phyloP scores from a whole-genome alignment of 2,888 invertebrate species.

The Drosophila birchii region DNA sequence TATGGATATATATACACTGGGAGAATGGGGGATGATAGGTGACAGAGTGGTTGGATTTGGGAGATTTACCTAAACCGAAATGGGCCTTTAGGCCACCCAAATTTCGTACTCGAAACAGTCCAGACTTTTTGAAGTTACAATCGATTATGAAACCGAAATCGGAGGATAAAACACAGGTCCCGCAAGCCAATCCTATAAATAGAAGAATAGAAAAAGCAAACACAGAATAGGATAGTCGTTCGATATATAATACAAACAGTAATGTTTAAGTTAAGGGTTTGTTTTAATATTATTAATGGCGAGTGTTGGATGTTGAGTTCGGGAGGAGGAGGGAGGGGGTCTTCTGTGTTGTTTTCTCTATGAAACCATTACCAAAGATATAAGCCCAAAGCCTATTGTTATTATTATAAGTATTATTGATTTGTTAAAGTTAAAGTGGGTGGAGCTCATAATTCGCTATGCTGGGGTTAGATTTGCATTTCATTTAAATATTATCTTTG shows the following conservation, averaged over 20 bases:
- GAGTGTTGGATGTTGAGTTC: background rate
- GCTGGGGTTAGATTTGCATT: conserved; percentile 16
- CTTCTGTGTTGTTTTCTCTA: conserved; percentile 54
- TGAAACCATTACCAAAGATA: conserved; percentile 28
- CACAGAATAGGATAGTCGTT: conserved; percentile 80
- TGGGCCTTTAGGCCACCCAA: conserved; percentile 95
- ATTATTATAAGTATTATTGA: conserved; percentile 1
- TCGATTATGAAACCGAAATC: conserved; percentile 95
- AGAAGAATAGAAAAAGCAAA: conserved; percentile 85
- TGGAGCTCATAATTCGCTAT: conserved; percentile 8
- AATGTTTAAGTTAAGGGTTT: conserved; percentile 25
- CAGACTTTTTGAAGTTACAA: conserved; percentile 96
- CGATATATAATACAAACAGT: conserved; percentile 71
- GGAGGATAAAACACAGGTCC: conserved; percentile 94
- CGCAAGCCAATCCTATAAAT: conserved; percentile 87
- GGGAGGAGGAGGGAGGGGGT: background rate
- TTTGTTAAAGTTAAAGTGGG: conserved; percentile 16
- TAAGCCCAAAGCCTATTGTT: background rate
- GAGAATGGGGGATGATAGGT: background rate
- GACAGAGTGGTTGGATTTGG: conserved; percentile 30
- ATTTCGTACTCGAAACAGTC: conserved; percentile 95
- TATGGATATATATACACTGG: conserved; percentile 41
- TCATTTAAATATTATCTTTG: conserved; percentile 18
- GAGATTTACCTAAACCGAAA: conserved; percentile 92
- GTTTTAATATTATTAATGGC: conserved; percentile 5